Evolutionary conservation across 2,888 invertebrate species (phyloP), one percentile per base, ranked within the genome.

Genomic region (Prenolepis imparis): DNA sequence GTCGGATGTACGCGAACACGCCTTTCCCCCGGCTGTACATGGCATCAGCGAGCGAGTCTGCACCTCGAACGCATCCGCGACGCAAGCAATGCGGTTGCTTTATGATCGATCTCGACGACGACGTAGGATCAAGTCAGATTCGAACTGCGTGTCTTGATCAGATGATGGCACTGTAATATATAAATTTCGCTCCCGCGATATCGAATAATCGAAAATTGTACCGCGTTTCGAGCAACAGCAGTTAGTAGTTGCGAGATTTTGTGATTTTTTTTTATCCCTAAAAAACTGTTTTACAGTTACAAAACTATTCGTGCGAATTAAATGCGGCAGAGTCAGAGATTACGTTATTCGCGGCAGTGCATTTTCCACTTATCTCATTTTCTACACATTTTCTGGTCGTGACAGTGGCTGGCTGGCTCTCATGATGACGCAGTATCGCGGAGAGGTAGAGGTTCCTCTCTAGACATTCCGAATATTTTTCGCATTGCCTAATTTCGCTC

Each of bases 351-450:
- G 72, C 72, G 36, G 70, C 57, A 48, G 48, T 15, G 48, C 70
- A 41, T 78, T 78, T 78, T 70, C 78, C 70, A 78, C 78, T 78
- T 78, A 78, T 77, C 67, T 67, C 77, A 67, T 57, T 78, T 78
- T 70, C 78, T 70, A 44, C 44, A 59, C 44, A 32, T 44, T 78
- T 32, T 78, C 78, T 80, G 78, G 18, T 61, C 36, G 57, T 80
- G 78, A 78, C 78, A 78, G 70, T 55, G 57, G 44, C 70, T 57
- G 28, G 28, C n/a, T n/a, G n/a, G 59, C 70, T 57, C 70, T 70
- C 78, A 18, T 67, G 67, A 59, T 59, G 41, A 78, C 28, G 41
- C 55, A 41, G 28, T 41, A 57, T 28, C 32, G 15, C 63, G 11
- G 39, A 36, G 59, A 61, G 32, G 28, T 28, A 28, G 28, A 78